Evolutionary conservation across 2,797 vertebrate species (phyloP).

Genomic region (Sphenopsis melanotis): DNA sequence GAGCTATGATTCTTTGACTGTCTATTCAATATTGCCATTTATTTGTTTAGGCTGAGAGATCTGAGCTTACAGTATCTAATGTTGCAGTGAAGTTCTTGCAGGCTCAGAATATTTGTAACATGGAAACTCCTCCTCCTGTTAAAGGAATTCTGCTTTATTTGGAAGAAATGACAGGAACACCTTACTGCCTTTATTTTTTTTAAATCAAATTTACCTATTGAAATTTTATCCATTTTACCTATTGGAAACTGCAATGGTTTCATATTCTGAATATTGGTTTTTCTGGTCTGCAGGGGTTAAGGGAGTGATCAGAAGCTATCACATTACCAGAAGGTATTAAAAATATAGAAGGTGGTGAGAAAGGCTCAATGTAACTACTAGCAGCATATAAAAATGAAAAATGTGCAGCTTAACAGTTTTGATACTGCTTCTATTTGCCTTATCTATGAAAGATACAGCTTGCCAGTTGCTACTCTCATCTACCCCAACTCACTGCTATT

Average conservation of each 20-base stretch:
- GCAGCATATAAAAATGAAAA: slow-evolving; percentile 37
- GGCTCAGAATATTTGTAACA: not conserved
- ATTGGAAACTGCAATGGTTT: not conserved
- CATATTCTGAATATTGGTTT: not conserved
- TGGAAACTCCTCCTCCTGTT: not conserved
- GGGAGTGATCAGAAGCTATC: not conserved
- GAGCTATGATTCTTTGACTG: not conserved
- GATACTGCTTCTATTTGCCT: slow-evolving; percentile 22
- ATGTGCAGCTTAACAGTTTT: slow-evolving; percentile 16
- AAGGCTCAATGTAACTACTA: not conserved
- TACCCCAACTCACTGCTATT: not conserved
- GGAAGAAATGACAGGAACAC: slow-evolving; percentile 6
- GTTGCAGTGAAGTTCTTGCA: slow-evolving; percentile 9
- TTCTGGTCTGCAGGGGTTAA: not conserved
- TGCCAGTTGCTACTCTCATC: slow-evolving; percentile 24
- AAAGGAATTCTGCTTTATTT: not conserved
- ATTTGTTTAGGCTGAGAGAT: not conserved
- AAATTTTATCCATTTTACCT: not conserved
- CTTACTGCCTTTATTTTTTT: not conserved
- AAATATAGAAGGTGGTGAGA: not conserved
- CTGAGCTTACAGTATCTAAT: not conserved
- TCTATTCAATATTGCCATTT: not conserved
- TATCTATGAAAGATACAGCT: slow-evolving; percentile 28
- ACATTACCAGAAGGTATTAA: not conserved
- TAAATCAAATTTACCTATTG: not conserved